Base-by-base conservation (phyloP, 2,113 vertebrate species). In the Chionis minor region DNA sequence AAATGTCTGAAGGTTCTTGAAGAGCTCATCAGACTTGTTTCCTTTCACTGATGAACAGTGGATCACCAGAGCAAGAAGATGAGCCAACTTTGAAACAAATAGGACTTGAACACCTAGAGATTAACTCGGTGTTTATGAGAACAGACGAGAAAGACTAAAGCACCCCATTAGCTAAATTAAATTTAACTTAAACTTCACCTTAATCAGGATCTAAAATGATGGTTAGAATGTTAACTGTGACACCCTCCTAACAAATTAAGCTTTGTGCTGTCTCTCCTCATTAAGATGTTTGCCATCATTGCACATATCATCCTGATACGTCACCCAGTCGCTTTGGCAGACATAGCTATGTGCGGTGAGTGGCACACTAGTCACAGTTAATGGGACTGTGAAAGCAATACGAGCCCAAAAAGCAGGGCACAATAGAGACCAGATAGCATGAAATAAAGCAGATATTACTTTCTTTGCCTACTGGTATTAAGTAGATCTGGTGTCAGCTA, bases 361-460 rank as follows among this genome's bases (percentile, higher is more conserved):
- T 74, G 82, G 30, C 75, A 91, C 61, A 33, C 33, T 3, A 58
- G 71, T 72, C 69, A 78, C 71, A 70, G 77, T 59, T 69, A 91
- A 47, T 81, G 62, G 63, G 51, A 71, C 89, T 38, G 32, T 61
- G 75, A 94, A 96, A 92, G 86, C 51, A 91, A 69, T 59, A 79
- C 0, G 0, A 67, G 72, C 55, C 62, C 54, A 75, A 67, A 95
- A 90, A 91, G 47, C 40, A 80, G 26, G 71, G 26, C 73, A 96
- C 93, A 97, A 86, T 85, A 45, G 85, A 92, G 81, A 82, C 77
- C 63, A 96, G 82, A 94, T 30, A 96, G 72, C 86, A 79, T 85
- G 96, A 97, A 96, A 94, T 96, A 95, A 95, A 97, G 90, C 42
- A 88, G 89, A 96, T 97, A 96, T 97, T 96, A 94, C 12, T 92